Base-by-base conservation (phyloP, 1,140 invertebrate genomes). In the Neodiprion fabricii region DNA sequence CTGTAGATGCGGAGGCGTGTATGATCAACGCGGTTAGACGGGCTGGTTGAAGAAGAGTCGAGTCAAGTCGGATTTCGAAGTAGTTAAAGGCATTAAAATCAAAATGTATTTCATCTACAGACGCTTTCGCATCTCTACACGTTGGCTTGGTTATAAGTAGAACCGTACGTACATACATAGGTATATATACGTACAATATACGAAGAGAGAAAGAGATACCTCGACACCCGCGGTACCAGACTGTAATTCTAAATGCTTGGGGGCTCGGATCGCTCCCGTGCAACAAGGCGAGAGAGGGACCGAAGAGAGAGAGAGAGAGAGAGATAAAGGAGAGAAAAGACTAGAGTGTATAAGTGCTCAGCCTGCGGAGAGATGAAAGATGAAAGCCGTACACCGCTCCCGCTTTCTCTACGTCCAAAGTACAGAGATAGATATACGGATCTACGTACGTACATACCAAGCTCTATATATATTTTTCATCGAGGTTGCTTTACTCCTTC, bases 81-180 rank as follows among this genome's bases (percentile, higher is more conserved):
- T 79, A 83, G 84, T 86, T 85, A 82, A 87, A 86, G 86, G 86
- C 86, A 87, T 88, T 84, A 86, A 86, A 88, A 87, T 86, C 81
- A 85, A 80, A 79, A 84, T 81, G 83, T 82, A 85, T 85, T 85
- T 84, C 81, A 84, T 77, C 76, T 21, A 21, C 17, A 21, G 17
- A 21, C 17, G 17, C 17, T 21, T 21, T 21, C 17, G 17, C 17
- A 21, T 21, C 17, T 21, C 17, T 21, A 21, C 17, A 21, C 17
- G 17, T 21, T 1, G 17, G 17, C 17, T 21, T 21, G 17, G 17
- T 21, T 21, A 21, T 21, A 21, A 21, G 17, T 21, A 21, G 17
- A 21, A 21, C 17, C 17, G 1, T 21, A 21, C 0, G 1, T 21
- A 21, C 17, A 21, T 1, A 21, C 17, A 21, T 21, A 21, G 17